Evolutionary conservation across 2,113 vertebrate species (phyloP).

Genomic region (Centropus bengalensis): DNA sequence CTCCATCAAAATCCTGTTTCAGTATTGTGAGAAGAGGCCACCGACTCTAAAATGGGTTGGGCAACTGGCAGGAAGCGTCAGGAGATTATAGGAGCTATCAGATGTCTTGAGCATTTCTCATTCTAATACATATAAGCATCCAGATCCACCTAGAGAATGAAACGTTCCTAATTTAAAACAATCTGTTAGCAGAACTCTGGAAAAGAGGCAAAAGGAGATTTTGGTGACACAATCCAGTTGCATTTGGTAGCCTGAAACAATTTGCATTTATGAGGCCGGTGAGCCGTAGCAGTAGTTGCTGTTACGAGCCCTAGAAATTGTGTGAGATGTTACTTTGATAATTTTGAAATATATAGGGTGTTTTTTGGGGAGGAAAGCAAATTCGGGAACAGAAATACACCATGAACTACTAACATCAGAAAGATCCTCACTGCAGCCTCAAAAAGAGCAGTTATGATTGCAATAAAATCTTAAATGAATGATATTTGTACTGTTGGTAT

Average conservation of each 20-base stretch:
- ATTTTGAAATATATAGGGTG: not conserved
- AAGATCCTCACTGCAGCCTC: not conserved
- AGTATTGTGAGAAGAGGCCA: conserved; percentile 4
- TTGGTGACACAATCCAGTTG: not conserved
- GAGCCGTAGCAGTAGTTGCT: not conserved
- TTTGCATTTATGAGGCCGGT: not conserved
- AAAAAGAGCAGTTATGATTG: not conserved
- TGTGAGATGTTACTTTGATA: not conserved
- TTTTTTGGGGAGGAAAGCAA: not conserved
- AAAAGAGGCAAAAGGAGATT: not conserved
- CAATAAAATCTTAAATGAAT: not conserved
- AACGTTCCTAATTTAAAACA: not conserved
- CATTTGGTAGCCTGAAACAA: not conserved
- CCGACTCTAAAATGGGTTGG: not conserved
- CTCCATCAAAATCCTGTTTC: conserved; percentile 3
- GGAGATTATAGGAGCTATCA: not conserved
- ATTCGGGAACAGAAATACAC: not conserved
- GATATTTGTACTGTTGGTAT: not conserved
- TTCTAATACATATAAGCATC: conserved; percentile 9
- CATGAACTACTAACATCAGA: not conserved
- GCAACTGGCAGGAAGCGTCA: not conserved
- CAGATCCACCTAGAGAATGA: not conserved
- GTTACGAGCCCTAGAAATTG: not conserved
- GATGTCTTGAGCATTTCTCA: not conserved
- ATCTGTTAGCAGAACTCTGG: not conserved